A percentile compares a stretch with the other conserved stretches of the same genome.
phyloP scores from a whole-genome alignment of 1,140 invertebrate species.

The Drosophila nigromelanica region DNA sequence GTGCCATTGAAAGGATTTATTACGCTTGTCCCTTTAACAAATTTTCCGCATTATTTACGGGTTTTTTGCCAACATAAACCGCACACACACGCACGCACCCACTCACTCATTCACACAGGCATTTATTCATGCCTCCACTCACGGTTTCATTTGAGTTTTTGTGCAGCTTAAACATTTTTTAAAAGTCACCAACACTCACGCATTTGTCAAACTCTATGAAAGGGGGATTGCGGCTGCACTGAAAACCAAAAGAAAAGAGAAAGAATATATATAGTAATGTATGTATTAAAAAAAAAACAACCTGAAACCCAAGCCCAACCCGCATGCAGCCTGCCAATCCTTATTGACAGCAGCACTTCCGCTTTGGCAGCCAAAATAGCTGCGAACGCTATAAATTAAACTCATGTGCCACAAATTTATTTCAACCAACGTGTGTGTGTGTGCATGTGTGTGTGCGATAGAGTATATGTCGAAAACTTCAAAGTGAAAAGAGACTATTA shows the following conservation, averaged over 20 bases:
- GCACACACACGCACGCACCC: constrained; percentile 18
- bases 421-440: constrained; percentile 23
- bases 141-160: constrained; percentile 71
- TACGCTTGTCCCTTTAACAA: constrained; percentile 80
- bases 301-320: constrained; percentile 33
- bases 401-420: constrained; percentile 74
- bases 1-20: constrained; percentile 79
- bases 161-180: constrained; percentile 77
- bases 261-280: background rate
- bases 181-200: constrained; percentile 79
- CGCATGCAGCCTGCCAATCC: constrained; percentile 77
- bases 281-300: constrained; percentile 13
- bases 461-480: constrained; percentile 33
- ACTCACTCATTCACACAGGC: constrained; percentile 12
- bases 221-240: constrained; percentile 32
- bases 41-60: constrained; percentile 79
- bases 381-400: constrained; percentile 78
- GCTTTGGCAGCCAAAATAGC: constrained; percentile 80
- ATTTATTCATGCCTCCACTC: constrained; percentile 58
- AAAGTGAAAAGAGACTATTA: constrained; percentile 51
- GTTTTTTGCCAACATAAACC: constrained; percentile 35
- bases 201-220: constrained; percentile 79
- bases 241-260: constrained; percentile 8
- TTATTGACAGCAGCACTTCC: constrained; percentile 80
- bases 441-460: constrained; percentile 5